Evolutionary conservation across 2,888 invertebrate species (phyloP), one percentile per base, ranked within the genome.

Genomic region (Diarsia dahlii): DNA sequence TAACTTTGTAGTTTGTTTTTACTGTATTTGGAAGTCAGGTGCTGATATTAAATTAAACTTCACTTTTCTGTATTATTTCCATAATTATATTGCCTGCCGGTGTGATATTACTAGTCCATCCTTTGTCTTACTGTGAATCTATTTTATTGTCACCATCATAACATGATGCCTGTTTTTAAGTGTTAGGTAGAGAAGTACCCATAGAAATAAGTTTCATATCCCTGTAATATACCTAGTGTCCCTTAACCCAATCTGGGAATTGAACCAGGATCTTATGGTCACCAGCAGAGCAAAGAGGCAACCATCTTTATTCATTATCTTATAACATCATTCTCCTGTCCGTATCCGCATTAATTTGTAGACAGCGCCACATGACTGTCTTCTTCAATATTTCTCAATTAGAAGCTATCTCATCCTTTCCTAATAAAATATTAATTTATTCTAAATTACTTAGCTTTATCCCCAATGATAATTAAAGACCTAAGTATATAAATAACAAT

Each of bases 401-500:
- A 60, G 34, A 5, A 4, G 12, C 12, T 15, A 39, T n/a, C 5
- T 56, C 28, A 58, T 15, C 13, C 12, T 45, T n/a, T 45, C 62
- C n/a, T 4, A n/a, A 62, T 45, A 62, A 45, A 63, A 45, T 15
- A 9, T 15, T 63, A 9, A 63, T 63, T 23, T 23, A 63, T 23
- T 45, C 15, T 45, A 46, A 63, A 63, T 60, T 20, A 18, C 20
- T 10, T 46, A 28, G 3, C 9, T 15, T 23, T 39, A 52, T 10
- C 46, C 15, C 46, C 13, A 2, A 28, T 68, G 28, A 52, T 39
- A 71, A 76, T 62, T 46, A 46, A 71, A 48, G 60, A 52, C 20
- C 46, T 60, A 10, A 71, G 71, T 82, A 70, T 50, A 71, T 77
- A 80, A 80, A 80, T 78, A 56, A 66, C 65, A 66, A 56, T 34